phyloP scores from a whole-genome alignment of 1,140 invertebrate genomes.

The Ylistrum balloti region DNA sequence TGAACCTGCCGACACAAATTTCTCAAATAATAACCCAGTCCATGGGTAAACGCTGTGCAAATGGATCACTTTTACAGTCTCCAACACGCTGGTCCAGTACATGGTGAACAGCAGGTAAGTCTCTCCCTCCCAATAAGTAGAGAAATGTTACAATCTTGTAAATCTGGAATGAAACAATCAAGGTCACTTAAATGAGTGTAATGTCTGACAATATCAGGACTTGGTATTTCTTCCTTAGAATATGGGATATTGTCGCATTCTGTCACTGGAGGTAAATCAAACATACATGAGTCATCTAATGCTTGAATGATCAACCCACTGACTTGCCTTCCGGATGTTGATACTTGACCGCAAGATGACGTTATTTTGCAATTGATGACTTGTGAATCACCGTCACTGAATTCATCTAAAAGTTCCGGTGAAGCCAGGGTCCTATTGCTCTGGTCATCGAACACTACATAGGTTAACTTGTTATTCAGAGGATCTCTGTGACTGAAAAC shows the following conservation, averaged over 20 bases:
- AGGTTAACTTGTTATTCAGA: background rate
- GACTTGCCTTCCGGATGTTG: background rate
- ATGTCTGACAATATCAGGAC: slow-evolving; percentile 44
- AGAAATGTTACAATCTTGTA: background rate
- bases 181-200: slow-evolving; percentile 33
- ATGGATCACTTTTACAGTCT: background rate
- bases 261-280: slow-evolving; percentile 42
- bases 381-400: background rate
- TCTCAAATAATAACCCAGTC: slow-evolving; percentile 59
- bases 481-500: background rate
- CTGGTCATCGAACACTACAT: slow-evolving; percentile 53
- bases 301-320: slow-evolving; percentile 44
- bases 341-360: background rate
- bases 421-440: slow-evolving; percentile 48
- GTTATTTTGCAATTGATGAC: background rate
- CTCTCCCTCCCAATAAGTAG: slow-evolving; percentile 57
- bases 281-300: background rate
- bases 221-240: slow-evolving; percentile 46
- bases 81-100: slow-evolving; percentile 45
- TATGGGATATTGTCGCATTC: slow-evolving; percentile 51
- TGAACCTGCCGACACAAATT: slow-evolving; percentile 46
- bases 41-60: slow-evolving; percentile 49
- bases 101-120: slow-evolving; percentile 54
- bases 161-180: background rate
- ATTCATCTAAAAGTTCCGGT: slow-evolving; percentile 43